A percentile compares a stretch with the other conserved stretches of the same genome.
Conservation (phyloP, 2,797 vertebrate genomes). For the Coreius guichenoti region DNA sequence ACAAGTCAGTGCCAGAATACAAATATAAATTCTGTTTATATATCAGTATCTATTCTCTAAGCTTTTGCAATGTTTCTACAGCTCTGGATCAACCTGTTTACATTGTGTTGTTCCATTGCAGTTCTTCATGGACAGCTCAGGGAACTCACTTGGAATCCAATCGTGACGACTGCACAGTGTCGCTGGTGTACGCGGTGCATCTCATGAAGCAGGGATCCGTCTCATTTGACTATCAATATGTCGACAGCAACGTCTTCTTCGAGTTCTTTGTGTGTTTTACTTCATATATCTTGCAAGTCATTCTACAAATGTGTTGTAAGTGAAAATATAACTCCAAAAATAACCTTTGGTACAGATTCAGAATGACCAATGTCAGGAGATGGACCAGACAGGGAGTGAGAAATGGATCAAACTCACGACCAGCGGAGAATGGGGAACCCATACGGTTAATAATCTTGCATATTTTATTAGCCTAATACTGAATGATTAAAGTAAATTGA, state of each 20-base stretch:
- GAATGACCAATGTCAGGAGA: slow-evolving; percentile 98
- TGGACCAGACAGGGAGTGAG: slow-evolving; percentile 85
- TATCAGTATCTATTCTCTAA: not conserved
- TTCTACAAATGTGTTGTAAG: not conserved
- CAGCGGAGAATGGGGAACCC: slow-evolving; percentile 91
- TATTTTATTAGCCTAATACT: not conserved
- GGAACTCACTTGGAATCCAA: slow-evolving; percentile 96
- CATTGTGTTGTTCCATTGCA: slow-evolving; percentile 62
- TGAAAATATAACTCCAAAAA: not conserved
- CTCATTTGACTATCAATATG: slow-evolving; percentile 96
- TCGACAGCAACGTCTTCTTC: slow-evolving; percentile 96
- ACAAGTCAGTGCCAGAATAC: slow-evolving; percentile 82
- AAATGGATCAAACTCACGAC: slow-evolving; percentile 95
- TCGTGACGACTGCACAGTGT: slow-evolving; percentile 95
- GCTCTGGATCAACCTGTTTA: not conserved
- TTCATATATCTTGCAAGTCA: not conserved
- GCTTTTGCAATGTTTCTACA: not conserved
- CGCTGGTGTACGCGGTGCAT: slow-evolving; percentile 95
- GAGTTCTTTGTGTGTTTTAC: slow-evolving; percentile 94
- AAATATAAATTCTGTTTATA: not conserved
- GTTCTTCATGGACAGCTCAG: slow-evolving; percentile 93
- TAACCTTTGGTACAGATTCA: slow-evolving; percentile 84
- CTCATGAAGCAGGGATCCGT: slow-evolving; percentile 95
- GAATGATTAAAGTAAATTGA: not conserved
- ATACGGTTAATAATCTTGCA: slow-evolving; percentile 80